Percentiles rank a stretch among this genome's conserved stretches.
Conservation (phyloP, 2,888 invertebrate species). For the Eilema sororculum region DNA sequence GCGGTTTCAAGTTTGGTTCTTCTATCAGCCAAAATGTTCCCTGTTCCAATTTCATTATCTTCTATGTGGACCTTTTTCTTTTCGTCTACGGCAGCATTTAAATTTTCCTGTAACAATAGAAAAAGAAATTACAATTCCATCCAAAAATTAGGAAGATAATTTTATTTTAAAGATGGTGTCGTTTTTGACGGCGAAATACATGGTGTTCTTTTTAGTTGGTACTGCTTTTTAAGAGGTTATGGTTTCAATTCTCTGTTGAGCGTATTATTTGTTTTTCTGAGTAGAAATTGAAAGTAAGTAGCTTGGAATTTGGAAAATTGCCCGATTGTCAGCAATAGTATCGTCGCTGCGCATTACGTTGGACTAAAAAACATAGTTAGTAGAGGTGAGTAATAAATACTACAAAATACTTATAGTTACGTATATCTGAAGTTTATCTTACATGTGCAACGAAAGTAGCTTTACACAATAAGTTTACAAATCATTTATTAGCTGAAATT, state of each 20-base stretch:
- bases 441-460: background rate
- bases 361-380: background rate
- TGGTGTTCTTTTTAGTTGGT: background rate
- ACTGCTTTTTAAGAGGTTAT: too few species aligned
- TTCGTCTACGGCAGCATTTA: constrained; percentile 78
- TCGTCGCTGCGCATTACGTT: too few species aligned
- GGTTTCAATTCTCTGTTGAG: background rate
- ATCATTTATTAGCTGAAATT: background rate
- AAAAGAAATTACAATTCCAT: background rate
- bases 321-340: background rate
- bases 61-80: constrained; percentile 79
- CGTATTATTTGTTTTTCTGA: background rate
- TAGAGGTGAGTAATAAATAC: background rate
- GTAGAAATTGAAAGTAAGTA: background rate
- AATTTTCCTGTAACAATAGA: constrained; percentile 77
- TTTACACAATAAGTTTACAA: background rate
- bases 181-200: background rate
- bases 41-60: constrained; percentile 73
- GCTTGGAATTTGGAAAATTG: too few species aligned
- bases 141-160: background rate
- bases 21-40: constrained; percentile 80
- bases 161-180: background rate
- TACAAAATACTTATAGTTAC: background rate
- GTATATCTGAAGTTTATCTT: too few species aligned
- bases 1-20: constrained; percentile 87